phyloP scores from a whole-genome alignment of 1,140 invertebrate species.

The Drosophila athabasca region DNA sequence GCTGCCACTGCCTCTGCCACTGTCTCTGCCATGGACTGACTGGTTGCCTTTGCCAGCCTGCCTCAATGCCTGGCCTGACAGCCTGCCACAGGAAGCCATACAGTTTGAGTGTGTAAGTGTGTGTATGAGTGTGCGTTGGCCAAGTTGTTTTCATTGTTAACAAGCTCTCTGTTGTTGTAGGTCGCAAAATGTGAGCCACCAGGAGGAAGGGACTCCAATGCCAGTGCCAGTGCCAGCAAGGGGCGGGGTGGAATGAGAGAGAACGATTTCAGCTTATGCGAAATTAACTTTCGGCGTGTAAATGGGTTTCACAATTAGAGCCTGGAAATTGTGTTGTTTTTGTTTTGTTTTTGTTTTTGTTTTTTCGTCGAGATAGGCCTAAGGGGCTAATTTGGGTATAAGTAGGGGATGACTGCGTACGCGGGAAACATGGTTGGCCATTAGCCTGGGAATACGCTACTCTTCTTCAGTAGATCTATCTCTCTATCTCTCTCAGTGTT shows the following conservation, averaged over 20 bases:
- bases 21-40: conserved; percentile 54
- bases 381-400: conserved; percentile 37
- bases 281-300: conserved; percentile 57
- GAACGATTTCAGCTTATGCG: conserved; percentile 40
- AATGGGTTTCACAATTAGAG: conserved; percentile 53
- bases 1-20: conserved; percentile 22
- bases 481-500: no score
- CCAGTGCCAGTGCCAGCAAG: no score
- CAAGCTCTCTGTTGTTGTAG: conserved; percentile 78
- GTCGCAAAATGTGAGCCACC: conserved; percentile 52
- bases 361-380: background rate
- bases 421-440: background rate
- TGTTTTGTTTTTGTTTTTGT: conserved; percentile 6
- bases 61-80: conserved; percentile 68
- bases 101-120: conserved; percentile 44
- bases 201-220: background rate
- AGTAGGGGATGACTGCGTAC: background rate
- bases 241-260: background rate
- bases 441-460: background rate
- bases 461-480: no score
- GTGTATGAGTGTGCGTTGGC: conserved; percentile 27
- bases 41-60: conserved; percentile 46
- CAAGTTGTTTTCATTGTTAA: conserved; percentile 81
- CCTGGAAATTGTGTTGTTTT: conserved; percentile 20
- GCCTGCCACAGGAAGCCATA: conserved; percentile 80